Evolutionary conservation across 2,113 vertebrate genomes (phyloP), one percentile per base, ranked within the genome.

Genomic region (Ascaphus truei): DNA sequence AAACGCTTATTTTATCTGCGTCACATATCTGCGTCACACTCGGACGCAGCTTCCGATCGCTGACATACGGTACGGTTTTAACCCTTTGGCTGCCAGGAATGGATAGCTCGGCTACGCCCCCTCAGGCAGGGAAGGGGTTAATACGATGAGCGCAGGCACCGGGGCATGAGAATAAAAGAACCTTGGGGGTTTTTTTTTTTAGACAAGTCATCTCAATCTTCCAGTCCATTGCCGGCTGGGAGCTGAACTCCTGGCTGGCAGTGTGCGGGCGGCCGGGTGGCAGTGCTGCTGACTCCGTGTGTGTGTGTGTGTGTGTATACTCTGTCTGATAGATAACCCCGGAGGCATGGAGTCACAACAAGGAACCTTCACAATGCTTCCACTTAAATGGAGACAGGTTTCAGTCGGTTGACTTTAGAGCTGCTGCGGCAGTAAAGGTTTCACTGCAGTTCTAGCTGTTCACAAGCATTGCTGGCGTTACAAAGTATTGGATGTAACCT

Each of bases 331-430:
- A 58, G 33, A 67, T 60, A 37, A 18, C 64, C 48, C 55, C 36
- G 47, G 13, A 31, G 34, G 9, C 10, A 69, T 33, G 11, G 31
- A 55, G 50, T 55, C 34, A 37, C 12, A 29, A 71, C 5, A 48
- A 68, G 65, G 62, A 75, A 77, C 71, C 56, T 47, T 71, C 61
- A 11, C 26, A 48, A 37, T 50, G 36, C 73, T 79, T 73, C 72
- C 34, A 48, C 34, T 50, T 73, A 75, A 33, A 12, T 52, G 58
- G 48, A 83, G 59, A 56, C 71, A 79, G 33, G 75, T 73, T 71
- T n/a, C 31, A 74, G 2, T 3, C 2, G 43, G 5, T 26, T 71
- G 52, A 72, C 71, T 75, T 53, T 47, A 71, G 77, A 60, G 34
- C 41, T 56, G 52, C 47, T 69, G 73, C 36, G 72, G 67, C 23